A percentile compares a stretch with the other conserved stretches of the same genome.
Evolutionary conservation across 1,140 invertebrate genomes (phyloP).

Genomic region (Plectrocnemia conspersa): DNA sequence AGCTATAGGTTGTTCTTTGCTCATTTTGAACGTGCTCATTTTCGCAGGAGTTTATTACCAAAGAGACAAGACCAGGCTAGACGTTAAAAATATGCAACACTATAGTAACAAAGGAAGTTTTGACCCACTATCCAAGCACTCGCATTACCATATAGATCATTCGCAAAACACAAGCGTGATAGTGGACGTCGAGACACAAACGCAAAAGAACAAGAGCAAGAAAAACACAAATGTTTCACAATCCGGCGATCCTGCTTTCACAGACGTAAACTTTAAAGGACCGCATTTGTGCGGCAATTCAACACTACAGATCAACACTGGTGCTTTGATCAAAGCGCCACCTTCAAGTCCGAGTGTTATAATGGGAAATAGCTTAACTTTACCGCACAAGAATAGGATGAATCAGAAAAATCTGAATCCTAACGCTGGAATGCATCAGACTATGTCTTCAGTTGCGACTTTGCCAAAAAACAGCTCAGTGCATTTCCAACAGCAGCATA

Average conservation of each 20-base stretch:
- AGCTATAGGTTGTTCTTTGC: conserved; percentile 79
- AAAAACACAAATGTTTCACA: conserved; percentile 42
- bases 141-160: conserved; percentile 62
- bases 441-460: conserved; percentile 46
- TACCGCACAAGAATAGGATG: conserved; percentile 48
- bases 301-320: conserved; percentile 34
- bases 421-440: conserved; percentile 41
- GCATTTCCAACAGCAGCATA: conserved; percentile 37
- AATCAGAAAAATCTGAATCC: conserved; percentile 45
- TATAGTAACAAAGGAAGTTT: conserved; percentile 66
- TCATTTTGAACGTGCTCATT: conserved; percentile 83
- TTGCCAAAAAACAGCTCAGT: conserved; percentile 45
- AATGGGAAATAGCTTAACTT: conserved; percentile 47
- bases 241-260: conserved; percentile 42
- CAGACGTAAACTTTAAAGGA: conserved; percentile 49
- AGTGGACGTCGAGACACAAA: conserved; percentile 71
- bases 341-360: conserved; percentile 47
- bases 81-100: conserved; percentile 49
- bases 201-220: conserved; percentile 29
- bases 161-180: conserved; percentile 66
- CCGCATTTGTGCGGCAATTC: conserved; percentile 40
- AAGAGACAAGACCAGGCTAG: conserved; percentile 69
- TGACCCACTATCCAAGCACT: conserved; percentile 62
- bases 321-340: conserved; percentile 33
- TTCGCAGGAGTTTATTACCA: conserved; percentile 86